phyloP scores from a whole-genome alignment of 2,888 invertebrate genomes.

The Willowsia nigromaculata region DNA sequence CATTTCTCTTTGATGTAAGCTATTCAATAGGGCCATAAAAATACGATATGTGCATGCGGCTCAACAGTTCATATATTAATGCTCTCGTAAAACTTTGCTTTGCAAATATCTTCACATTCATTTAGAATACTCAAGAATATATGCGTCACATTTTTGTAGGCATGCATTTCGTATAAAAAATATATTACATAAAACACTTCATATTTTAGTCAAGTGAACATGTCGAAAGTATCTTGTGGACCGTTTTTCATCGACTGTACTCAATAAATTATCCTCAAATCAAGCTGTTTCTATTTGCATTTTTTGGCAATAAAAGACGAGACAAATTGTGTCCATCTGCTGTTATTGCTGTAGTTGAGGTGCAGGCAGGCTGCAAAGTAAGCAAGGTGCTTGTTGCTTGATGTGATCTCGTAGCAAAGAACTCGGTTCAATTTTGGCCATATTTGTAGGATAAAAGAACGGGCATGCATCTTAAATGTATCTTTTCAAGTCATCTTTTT shows the following conservation, averaged over 20 bases:
- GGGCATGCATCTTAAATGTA: not conserved
- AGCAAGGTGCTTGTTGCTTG: constrained; percentile 27
- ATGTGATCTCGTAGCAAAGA: not conserved
- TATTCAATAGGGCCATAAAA: too few species aligned
- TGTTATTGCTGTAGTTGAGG: constrained; percentile 14
- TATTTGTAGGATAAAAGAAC: constrained; percentile 38
- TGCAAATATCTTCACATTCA: too few species aligned
- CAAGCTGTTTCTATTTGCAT: constrained; percentile 76
- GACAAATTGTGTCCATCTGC: constrained; percentile 78
- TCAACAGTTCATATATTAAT: too few species aligned
- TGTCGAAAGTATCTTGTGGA: constrained; percentile 4
- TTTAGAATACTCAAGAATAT: constrained; percentile 9
- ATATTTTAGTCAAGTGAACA: not conserved
- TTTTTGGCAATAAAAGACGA: constrained; percentile 75
- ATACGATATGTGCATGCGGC: too few species aligned
- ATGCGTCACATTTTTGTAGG: too few species aligned
- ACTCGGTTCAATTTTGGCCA: constrained; percentile 52
- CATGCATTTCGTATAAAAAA: too few species aligned
- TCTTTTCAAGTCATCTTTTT: not conserved
- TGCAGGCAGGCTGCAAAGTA: not conserved
- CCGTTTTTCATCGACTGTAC: constrained; percentile 63
- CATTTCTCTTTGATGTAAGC: constrained; percentile 24
- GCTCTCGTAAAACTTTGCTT: too few species aligned
- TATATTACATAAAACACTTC: too few species aligned
- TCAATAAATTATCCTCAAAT: constrained; percentile 72